Conservation (phyloP, 2,113 vertebrate species). For the Gracilinanus agilis region DNA sequence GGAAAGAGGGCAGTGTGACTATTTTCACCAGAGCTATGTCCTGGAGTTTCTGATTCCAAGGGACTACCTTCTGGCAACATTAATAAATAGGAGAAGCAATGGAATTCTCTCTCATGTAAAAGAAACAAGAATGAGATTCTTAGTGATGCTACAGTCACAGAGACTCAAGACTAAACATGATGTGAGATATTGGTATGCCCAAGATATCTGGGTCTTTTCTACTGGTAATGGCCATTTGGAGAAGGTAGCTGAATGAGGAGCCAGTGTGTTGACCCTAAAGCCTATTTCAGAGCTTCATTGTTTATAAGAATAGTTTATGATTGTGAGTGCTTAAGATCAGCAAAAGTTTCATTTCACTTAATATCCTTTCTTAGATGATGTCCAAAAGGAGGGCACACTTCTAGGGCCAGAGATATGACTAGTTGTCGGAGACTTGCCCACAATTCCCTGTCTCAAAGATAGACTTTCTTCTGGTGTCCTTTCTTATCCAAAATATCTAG, state of each 20-base stretch:
- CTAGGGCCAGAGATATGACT: background rate
- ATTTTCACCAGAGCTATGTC: background rate
- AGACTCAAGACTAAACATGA: background rate
- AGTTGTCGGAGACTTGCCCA: background rate
- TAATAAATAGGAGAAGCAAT: background rate
- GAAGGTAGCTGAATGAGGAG: background rate
- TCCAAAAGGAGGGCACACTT: background rate
- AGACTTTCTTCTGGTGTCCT: background rate
- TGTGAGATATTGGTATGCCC: background rate
- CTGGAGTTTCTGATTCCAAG: background rate
- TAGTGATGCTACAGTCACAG: background rate
- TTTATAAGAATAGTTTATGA: background rate
- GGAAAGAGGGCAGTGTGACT: background rate
- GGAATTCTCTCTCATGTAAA: background rate
- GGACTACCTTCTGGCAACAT: background rate
- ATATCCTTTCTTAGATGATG: background rate
- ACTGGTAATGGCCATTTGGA: background rate
- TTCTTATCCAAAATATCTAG: background rate
- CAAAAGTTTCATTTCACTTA: background rate
- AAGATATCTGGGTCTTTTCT: too few species aligned
- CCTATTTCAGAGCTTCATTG: background rate
- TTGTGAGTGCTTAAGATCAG: background rate
- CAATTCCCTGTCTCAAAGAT: background rate
- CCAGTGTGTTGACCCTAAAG: background rate
- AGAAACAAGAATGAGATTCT: background rate